These are phyloP conservation scores for Mormoops blainvillei DNA, from an alignment of 2,113 vertebrate genomes.

Conservation along the genomic window DNA sequence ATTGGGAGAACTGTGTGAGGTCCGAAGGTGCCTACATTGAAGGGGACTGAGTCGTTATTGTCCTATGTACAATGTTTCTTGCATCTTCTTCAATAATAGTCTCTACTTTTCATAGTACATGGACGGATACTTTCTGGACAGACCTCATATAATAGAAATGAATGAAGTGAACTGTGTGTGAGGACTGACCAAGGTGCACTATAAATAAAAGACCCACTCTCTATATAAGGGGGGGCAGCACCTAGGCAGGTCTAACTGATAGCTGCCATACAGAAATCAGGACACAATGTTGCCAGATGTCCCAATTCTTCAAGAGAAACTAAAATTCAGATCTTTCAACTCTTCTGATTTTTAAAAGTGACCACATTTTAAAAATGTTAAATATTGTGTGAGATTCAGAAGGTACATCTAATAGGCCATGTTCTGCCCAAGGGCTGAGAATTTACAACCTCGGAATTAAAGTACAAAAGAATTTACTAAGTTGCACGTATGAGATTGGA, in stretches of 20 bases:
- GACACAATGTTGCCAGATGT: neutral
- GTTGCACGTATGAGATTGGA: neutral
- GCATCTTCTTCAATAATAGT: too few relatives aligned
- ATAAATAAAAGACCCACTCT: neutral
- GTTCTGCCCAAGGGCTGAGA: neutral
- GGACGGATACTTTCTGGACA: too few relatives aligned
- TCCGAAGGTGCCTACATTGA: too few relatives aligned
- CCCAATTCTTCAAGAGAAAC: neutral
- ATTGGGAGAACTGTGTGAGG: too few relatives aligned
- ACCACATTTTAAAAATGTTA: neutral
- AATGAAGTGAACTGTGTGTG: neutral
- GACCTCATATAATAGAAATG: neutral
- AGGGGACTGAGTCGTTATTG: too few relatives aligned
- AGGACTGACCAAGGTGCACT: neutral
- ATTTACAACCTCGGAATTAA: neutral
- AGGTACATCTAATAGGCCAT: neutral
- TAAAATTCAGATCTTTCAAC: neutral
- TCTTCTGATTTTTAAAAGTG: slow-evolving; percentile 7
- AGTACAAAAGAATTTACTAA: neutral
- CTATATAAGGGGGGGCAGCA: neutral
- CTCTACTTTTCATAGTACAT: too few relatives aligned
- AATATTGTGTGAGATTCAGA: neutral
- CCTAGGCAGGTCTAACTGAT: neutral
- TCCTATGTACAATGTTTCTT: too few relatives aligned
- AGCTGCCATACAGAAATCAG: neutral